A percentile compares a stretch with the other conserved stretches of the same genome.
phyloP scores from a whole-genome alignment of 2,888 invertebrate genomes.

The Meiosimyza platycephala region DNA sequence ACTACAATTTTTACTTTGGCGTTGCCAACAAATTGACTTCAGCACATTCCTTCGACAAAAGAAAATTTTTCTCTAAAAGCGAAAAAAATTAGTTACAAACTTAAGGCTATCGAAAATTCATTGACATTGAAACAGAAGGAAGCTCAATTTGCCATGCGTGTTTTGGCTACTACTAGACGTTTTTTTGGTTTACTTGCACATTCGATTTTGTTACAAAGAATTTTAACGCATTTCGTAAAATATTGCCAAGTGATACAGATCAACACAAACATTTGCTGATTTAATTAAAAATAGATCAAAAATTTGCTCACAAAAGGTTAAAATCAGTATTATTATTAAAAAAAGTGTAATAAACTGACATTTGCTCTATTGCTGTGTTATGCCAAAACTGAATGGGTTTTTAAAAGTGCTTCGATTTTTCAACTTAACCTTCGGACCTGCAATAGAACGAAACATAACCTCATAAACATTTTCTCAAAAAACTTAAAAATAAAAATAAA shows the following conservation, averaged over 20 bases:
- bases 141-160: conserved; percentile 11
- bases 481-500: neutral
- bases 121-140: conserved; percentile 36
- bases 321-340: neutral
- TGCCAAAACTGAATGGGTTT: neutral
- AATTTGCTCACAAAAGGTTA: neutral
- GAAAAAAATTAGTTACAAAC: neutral
- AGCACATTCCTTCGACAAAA: conserved; percentile 8
- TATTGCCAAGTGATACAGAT: conserved; percentile 45
- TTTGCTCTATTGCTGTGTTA: too few relatives aligned
- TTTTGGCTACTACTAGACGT: conserved; percentile 4
- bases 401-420: neutral
- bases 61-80: neutral
- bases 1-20: conserved; percentile 8
- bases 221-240: conserved; percentile 44
- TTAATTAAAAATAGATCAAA: conserved; percentile 41
- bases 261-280: conserved; percentile 30
- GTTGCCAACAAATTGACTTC: conserved; percentile 18
- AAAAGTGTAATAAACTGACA: neutral
- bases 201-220: neutral
- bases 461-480: neutral
- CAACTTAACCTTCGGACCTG: too few relatives aligned
- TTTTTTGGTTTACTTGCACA: conserved; percentile 2
- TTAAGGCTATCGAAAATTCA: conserved; percentile 10
- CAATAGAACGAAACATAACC: neutral